Conservation (phyloP, 2,113 vertebrate species). For the Hirundichthys speculiger region DNA sequence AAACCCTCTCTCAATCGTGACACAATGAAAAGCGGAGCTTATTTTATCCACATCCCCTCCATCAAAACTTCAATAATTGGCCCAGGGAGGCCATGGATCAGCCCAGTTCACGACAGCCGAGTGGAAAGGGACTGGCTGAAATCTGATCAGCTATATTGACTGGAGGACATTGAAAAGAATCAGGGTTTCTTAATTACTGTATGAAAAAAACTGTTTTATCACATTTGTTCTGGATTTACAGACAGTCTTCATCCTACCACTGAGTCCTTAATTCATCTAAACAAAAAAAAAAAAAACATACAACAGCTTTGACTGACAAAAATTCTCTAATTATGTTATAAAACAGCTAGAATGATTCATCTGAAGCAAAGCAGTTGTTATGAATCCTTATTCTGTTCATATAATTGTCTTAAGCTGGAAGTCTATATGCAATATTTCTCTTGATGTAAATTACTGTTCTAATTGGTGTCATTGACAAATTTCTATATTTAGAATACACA, state of each 20-base stretch:
- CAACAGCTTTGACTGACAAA: background rate
- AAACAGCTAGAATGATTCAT: background rate
- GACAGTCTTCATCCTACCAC: conserved; percentile 5
- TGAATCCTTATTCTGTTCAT: no score
- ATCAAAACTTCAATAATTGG: conserved; percentile 57
- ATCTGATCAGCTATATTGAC: conserved; percentile 68
- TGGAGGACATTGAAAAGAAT: conserved; percentile 45
- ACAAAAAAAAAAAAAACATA: conserved; percentile 7
- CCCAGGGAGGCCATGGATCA: conserved; percentile 32
- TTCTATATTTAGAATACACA: no score
- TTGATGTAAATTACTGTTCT: no score
- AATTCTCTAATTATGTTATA: background rate
- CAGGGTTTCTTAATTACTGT: conserved; percentile 57
- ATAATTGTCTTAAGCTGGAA: no score
- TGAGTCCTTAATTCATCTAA: background rate
- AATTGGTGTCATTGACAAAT: no score
- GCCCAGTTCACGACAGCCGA: conserved; percentile 47
- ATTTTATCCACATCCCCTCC: conserved; percentile 27
- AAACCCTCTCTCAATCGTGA: conserved; percentile 19
- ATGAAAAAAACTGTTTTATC: conserved; percentile 31
- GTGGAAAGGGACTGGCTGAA: conserved; percentile 41
- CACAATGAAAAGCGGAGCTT: conserved; percentile 20
- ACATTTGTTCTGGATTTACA: conserved; percentile 44
- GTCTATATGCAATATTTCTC: no score
- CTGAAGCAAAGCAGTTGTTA: background rate